Conservation (phyloP, 2,888 invertebrate species). For the Tribolium freemani region DNA sequence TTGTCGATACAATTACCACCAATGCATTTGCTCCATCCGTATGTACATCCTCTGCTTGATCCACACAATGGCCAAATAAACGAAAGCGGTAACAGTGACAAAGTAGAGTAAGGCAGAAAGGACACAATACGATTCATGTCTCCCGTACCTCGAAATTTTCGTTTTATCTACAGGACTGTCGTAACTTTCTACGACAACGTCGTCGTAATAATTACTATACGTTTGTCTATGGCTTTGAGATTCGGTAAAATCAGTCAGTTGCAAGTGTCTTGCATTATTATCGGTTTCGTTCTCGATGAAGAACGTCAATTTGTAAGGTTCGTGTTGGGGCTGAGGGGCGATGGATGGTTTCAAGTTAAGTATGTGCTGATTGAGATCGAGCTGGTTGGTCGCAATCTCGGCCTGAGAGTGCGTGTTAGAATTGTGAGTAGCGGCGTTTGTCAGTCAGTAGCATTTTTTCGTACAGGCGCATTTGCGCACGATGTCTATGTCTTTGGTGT, state of each 20-base stretch:
- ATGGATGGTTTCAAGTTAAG: slow-evolving; percentile 56
- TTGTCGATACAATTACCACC: slow-evolving; percentile 61
- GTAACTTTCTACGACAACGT: slow-evolving; percentile 64
- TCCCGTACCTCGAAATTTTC: slow-evolving; percentile 49
- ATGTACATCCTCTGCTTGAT: slow-evolving; percentile 66
- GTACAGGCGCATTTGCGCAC: slow-evolving; percentile 97
- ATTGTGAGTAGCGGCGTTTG: slow-evolving; percentile 73
- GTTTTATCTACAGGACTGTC: slow-evolving; percentile 54
- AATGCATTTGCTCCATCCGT: slow-evolving; percentile 66
- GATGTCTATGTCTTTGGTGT: slow-evolving; percentile 96
- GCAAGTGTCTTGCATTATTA: slow-evolving; percentile 49
- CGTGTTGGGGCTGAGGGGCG: slow-evolving; percentile 49
- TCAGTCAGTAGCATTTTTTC: slow-evolving; percentile 88
- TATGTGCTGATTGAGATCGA: slow-evolving; percentile 54
- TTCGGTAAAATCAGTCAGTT: slow-evolving; percentile 52
- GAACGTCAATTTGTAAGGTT: slow-evolving; percentile 65
- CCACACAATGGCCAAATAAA: slow-evolving; percentile 66
- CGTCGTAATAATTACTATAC: slow-evolving; percentile 53
- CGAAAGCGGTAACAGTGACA: slow-evolving; percentile 66
- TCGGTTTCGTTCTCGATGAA: slow-evolving; percentile 61
- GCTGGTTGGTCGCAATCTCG: slow-evolving; percentile 42
- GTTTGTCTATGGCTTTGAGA: slow-evolving; percentile 46
- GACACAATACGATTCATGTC: slow-evolving; percentile 65
- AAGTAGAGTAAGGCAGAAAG: slow-evolving; percentile 67
- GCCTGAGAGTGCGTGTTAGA: slow-evolving; percentile 60